Conservation (phyloP, 2,888 invertebrate species). For the Callyntrura sp. region DNA sequence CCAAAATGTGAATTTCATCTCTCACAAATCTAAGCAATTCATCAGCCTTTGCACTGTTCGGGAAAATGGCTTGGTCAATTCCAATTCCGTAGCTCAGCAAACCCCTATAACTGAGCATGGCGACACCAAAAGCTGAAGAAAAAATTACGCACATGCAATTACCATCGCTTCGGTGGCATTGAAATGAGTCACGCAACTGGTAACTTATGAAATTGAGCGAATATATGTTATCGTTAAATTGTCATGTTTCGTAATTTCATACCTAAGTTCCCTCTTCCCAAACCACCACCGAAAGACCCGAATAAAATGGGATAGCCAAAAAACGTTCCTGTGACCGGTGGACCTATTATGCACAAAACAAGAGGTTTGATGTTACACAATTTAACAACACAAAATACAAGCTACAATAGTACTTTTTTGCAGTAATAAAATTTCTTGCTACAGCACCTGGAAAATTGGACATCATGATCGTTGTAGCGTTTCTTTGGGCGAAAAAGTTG, state of each 20-base stretch:
- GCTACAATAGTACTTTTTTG: no score
- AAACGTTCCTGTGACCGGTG: conserved; percentile 73
- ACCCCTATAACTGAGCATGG: conserved; percentile 78
- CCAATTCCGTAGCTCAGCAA: conserved; percentile 75
- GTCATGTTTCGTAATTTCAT: neutral
- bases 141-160: neutral
- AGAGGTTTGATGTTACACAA: no score
- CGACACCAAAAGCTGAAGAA: conserved; percentile 76
- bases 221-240: neutral
- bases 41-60: conserved; percentile 73
- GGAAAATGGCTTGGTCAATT: conserved; percentile 77
- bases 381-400: no score
- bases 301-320: conserved; percentile 75
- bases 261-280: conserved; percentile 78
- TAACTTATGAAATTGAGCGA: neutral
- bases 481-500: conserved; percentile 74
- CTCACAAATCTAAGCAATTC: conserved; percentile 73
- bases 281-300: conserved; percentile 77
- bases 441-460: conserved; percentile 81
- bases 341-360: conserved; percentile 45
- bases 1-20: conserved; percentile 76
- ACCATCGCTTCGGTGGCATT: neutral
- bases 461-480: conserved; percentile 81
- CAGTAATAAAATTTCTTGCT: neutral
- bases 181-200: neutral